phyloP scores from a whole-genome alignment of 2,797 vertebrate species.

The Odontamblyopus rebecca region DNA sequence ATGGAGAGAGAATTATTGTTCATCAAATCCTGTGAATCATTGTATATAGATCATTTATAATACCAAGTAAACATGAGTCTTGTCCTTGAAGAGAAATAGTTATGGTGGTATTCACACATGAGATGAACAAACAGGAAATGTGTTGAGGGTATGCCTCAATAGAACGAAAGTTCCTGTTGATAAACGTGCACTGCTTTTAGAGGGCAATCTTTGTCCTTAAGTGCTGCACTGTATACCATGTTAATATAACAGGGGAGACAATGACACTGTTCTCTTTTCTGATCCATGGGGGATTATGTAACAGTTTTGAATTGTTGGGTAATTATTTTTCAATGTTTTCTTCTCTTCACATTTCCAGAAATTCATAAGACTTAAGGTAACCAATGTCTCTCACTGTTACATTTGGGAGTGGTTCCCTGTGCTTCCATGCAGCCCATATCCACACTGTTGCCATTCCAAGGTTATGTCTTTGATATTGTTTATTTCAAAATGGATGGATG shows the following conservation, averaged over 20 bases:
- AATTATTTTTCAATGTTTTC: not conserved
- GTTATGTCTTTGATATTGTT: conserved; percentile 62
- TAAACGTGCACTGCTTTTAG: conserved; percentile 12
- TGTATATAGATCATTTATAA: no score
- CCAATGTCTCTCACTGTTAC: conserved; percentile 11
- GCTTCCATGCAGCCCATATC: conserved; percentile 33
- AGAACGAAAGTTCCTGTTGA: conserved; percentile 18
- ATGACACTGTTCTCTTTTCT: not conserved
- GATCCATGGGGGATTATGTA: not conserved
- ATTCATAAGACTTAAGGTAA: not conserved
- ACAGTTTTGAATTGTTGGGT: not conserved
- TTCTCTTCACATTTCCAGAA: not conserved
- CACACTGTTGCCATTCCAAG: conserved; percentile 52
- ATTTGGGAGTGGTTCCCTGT: conserved; percentile 32
- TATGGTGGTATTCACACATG: no score
- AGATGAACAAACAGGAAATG: conserved; percentile 22
- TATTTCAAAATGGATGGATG: conserved; percentile 59
- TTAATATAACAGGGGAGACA: not conserved
- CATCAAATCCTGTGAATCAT: not conserved
- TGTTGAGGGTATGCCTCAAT: conserved; percentile 33
- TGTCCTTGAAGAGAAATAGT: not conserved
- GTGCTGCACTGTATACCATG: not conserved
- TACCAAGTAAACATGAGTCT: not conserved
- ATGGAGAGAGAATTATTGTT: no score
- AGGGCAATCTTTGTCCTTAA: conserved; percentile 10